Percentiles rank a stretch among this genome's conserved stretches.
Conservation (phyloP, 2,888 invertebrate genomes). For the Agonopterix arenella region DNA sequence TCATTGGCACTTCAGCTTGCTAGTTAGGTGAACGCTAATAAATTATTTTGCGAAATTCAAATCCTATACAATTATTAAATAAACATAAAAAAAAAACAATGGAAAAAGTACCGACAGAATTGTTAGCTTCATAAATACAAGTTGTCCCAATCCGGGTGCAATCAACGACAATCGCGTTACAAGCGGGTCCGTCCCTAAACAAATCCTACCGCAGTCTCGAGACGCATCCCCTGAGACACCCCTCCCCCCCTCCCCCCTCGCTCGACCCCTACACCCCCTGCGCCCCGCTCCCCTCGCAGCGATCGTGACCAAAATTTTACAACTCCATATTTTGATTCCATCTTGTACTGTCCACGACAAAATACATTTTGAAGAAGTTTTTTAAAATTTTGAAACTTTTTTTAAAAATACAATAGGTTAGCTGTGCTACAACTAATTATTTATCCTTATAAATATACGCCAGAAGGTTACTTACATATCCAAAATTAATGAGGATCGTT, state of each 20-base stretch:
- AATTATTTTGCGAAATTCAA: background rate
- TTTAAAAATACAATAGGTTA: background rate
- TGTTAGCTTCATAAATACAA: background rate
- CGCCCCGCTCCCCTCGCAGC: background rate
- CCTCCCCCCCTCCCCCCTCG: background rate
- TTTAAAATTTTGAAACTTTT: background rate
- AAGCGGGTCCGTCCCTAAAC: background rate
- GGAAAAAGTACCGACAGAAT: background rate
- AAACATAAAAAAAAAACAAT: too few species aligned
- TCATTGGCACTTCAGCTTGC: background rate
- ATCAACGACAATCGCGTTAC: background rate
- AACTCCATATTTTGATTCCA: constrained; percentile 19
- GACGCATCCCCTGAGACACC: background rate
- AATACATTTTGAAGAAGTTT: background rate
- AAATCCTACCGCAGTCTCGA: background rate
- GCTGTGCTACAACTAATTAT: background rate
- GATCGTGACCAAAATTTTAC: constrained; percentile 38
- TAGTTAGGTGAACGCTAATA: background rate
- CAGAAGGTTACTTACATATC: background rate
- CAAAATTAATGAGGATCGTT: too few species aligned
- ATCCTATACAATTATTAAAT: too few species aligned
- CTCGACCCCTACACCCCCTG: background rate
- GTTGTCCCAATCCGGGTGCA: background rate
- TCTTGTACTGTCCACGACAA: constrained; percentile 8
- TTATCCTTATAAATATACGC: too few species aligned